Percentiles rank a stretch among this genome's conserved stretches.
Conservation (phyloP, 1,140 invertebrate species). For the Orchestia grillus region DNA sequence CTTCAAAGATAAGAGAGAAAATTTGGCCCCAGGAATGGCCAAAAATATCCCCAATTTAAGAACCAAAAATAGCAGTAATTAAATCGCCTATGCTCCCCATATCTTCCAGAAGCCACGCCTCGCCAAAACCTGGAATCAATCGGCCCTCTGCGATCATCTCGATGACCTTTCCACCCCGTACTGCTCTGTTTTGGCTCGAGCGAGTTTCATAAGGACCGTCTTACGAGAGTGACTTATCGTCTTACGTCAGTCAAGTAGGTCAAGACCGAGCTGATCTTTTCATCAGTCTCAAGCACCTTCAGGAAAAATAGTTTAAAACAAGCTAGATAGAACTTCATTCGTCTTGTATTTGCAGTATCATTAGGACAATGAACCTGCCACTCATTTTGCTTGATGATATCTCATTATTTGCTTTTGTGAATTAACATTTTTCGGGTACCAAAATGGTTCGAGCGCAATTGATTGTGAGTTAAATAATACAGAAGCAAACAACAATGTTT, state of each 20-base stretch:
- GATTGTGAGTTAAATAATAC: too few species aligned
- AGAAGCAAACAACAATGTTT: too few species aligned
- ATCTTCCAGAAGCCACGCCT: background rate
- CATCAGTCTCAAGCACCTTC: background rate
- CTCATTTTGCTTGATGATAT: too few species aligned
- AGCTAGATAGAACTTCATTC: background rate
- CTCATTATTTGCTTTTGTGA: too few species aligned
- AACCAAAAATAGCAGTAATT: background rate
- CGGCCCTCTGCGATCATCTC: background rate
- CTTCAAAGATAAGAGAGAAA: background rate
- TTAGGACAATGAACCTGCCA: background rate
- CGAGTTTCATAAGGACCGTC: background rate
- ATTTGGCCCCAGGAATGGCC: background rate
- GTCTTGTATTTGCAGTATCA: background rate
- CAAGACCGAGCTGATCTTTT: slow-evolving; percentile 5
- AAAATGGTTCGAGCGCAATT: too few species aligned
- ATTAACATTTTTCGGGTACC: too few species aligned
- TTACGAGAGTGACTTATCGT: background rate
- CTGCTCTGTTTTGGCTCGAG: slow-evolving; percentile 3
- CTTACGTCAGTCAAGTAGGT: slow-evolving; percentile 25
- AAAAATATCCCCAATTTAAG: background rate
- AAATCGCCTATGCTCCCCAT: background rate
- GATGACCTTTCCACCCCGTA: background rate
- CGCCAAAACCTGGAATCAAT: background rate
- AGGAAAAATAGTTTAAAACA: background rate